Evolutionary conservation across 1,140 invertebrate genomes (phyloP).

Genomic region (Phymastichus coffea): DNA sequence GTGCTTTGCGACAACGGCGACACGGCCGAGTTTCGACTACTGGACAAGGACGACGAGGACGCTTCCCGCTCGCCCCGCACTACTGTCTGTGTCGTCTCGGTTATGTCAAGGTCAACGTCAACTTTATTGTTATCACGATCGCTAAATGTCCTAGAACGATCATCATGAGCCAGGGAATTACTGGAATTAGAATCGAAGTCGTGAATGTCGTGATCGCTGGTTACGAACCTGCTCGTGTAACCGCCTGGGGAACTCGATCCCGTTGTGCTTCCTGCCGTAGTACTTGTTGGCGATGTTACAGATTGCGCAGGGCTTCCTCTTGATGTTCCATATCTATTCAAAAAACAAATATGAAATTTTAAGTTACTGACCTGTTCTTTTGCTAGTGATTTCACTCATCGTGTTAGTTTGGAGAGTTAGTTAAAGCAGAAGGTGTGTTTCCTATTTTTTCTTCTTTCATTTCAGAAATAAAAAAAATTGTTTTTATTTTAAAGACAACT

Average conservation of each 20-base stretch:
- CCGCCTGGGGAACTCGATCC: constrained; percentile 36
- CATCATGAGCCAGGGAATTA: constrained; percentile 49
- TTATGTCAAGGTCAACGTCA: background rate
- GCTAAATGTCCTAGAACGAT: constrained; percentile 44
- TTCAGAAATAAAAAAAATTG: too few species aligned
- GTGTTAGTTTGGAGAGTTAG: too few species aligned
- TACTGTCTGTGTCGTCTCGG: constrained; percentile 23
- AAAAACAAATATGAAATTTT: constrained; percentile 4
- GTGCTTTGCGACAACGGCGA: constrained; percentile 31
- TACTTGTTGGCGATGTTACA: constrained; percentile 41
- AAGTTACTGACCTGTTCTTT: constrained; percentile 5
- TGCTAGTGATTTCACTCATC: too few species aligned
- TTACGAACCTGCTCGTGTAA: constrained; percentile 59
- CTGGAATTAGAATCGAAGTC: constrained; percentile 49
- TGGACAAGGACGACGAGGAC: constrained; percentile 30
- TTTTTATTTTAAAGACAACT: too few species aligned
- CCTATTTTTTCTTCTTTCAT: too few species aligned
- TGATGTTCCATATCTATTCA: constrained; percentile 49
- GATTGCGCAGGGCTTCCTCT: constrained; percentile 54
- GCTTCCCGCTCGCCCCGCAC: constrained; percentile 20
- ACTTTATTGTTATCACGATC: constrained; percentile 28
- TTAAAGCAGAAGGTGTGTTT: too few species aligned
- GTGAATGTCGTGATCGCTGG: constrained; percentile 48
- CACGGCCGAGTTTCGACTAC: background rate
- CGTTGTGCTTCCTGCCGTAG: constrained; percentile 14